Evolutionary conservation across 2,797 vertebrate species (phyloP).

Genomic region (Danio aesculapii): DNA sequence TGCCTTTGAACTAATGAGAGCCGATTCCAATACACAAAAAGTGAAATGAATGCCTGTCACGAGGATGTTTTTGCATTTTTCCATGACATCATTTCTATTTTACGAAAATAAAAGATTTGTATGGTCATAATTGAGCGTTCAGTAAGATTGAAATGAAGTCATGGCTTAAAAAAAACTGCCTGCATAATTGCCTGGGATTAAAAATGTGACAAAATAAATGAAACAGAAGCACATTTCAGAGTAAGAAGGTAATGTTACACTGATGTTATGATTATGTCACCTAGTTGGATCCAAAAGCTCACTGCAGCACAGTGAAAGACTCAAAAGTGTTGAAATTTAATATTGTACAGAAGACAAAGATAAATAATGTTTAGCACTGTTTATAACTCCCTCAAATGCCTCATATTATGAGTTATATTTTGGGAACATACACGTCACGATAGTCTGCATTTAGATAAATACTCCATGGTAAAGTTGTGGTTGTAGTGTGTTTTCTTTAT

Average conservation of each 20-base stretch:
- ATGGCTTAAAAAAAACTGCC: neutral
- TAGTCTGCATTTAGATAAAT: no score
- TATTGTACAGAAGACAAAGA: neutral
- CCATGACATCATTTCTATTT: constrained; percentile 18
- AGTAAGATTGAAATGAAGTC: neutral
- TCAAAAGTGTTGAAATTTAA: constrained; percentile 20
- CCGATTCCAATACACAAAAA: constrained; percentile 15
- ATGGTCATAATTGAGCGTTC: neutral
- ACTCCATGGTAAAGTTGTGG: no score
- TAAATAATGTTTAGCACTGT: neutral
- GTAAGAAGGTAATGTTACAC: neutral
- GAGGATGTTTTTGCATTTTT: constrained; percentile 6
- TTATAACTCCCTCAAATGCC: no score
- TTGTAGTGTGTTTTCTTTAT: no score
- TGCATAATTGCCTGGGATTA: neutral
- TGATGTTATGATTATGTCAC: constrained; percentile 15
- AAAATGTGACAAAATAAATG: constrained; percentile 1
- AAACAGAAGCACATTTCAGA: constrained; percentile 15
- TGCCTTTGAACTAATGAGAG: constrained; percentile 3
- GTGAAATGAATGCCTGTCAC: neutral
- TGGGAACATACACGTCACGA: no score
- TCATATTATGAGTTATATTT: no score
- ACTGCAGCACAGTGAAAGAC: neutral
- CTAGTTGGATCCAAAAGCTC: constrained; percentile 4
- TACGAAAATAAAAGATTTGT: constrained; percentile 19